Evolutionary conservation across 1,140 invertebrate genomes (phyloP).

Genomic region (Drosophila ercepeae): DNA sequence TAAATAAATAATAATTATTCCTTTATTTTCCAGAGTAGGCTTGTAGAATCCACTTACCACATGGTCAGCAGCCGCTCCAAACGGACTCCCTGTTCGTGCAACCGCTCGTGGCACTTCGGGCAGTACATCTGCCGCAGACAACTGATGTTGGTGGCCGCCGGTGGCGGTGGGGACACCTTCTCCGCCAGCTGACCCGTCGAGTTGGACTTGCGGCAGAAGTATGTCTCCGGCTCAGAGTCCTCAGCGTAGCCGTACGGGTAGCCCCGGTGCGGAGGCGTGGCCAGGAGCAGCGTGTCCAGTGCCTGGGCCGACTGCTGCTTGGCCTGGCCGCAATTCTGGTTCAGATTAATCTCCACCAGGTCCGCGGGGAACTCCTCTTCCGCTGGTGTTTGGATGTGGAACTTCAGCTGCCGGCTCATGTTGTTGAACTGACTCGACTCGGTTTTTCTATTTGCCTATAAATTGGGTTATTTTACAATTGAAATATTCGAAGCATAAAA

Average conservation of each 20-base stretch:
- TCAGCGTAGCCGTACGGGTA: constrained; percentile 72
- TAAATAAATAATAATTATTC: neutral
- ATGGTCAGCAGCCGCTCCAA: constrained; percentile 66
- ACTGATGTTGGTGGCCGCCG: constrained; percentile 67
- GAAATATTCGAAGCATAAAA: constrained; percentile 46
- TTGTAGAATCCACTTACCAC: constrained; percentile 52
- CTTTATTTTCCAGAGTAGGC: neutral
- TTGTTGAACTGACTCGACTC: constrained; percentile 37
- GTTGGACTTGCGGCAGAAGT: constrained; percentile 69
- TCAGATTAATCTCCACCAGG: constrained; percentile 68
- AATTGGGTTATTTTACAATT: constrained; percentile 72
- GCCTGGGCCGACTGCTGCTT: constrained; percentile 63
- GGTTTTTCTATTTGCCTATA: constrained; percentile 62
- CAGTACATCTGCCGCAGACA: constrained; percentile 79
- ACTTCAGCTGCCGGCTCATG: constrained; percentile 69
- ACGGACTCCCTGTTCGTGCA: constrained; percentile 71
- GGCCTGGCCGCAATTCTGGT: constrained; percentile 29
- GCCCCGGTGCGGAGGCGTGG: constrained; percentile 52
- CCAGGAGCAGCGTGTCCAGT: constrained; percentile 50
- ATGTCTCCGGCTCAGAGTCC: constrained; percentile 53
- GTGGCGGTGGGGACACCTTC: constrained; percentile 59
- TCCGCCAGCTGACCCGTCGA: constrained; percentile 67
- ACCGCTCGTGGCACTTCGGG: constrained; percentile 70
- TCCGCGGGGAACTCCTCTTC: constrained; percentile 42
- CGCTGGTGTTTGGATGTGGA: constrained; percentile 49